phyloP scores from a whole-genome alignment of 2,113 vertebrate genomes.

The Psittacara wagleri region DNA sequence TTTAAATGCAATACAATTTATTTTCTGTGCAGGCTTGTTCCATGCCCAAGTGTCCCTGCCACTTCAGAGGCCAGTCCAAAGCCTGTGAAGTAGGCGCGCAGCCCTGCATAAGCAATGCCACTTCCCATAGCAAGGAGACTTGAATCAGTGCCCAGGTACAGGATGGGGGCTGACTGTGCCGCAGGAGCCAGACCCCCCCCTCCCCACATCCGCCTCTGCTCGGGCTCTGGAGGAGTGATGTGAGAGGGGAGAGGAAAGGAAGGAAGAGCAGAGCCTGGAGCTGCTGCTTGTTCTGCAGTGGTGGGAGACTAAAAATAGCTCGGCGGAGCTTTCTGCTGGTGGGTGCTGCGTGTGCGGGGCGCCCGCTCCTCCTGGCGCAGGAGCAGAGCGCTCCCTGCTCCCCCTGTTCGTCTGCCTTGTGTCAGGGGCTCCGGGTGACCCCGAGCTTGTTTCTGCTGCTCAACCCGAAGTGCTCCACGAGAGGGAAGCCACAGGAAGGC shows the following conservation, averaged over 20 bases:
- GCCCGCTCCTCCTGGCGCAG: background rate
- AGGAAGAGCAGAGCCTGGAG: slow-evolving; percentile 33
- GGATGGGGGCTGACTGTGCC: background rate
- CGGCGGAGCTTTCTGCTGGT: background rate
- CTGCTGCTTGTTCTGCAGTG: slow-evolving; percentile 25
- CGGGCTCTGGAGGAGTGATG: background rate
- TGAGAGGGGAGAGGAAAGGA: background rate
- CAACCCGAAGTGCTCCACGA: slow-evolving; percentile 36
- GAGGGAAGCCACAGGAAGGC: background rate
- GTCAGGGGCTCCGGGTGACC: slow-evolving; percentile 24
- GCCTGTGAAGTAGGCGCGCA: background rate
- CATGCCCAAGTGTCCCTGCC: background rate
- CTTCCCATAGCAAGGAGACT: background rate
- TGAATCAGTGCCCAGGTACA: background rate
- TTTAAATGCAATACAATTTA: slow-evolving; percentile 75
- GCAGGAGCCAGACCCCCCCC: background rate
- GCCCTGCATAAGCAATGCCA: background rate
- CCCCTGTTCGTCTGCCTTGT: background rate
- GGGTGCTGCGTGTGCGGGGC: accelerated
- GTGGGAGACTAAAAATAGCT: slow-evolving; percentile 37
- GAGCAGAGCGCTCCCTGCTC: background rate
- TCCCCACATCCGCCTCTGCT: background rate
- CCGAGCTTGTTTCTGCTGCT: slow-evolving; percentile 29
- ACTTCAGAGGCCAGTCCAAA: background rate
- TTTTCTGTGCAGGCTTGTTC: slow-evolving; percentile 52